Conservation (phyloP, 2,113 vertebrate species). For the Telmatochromis sp. region DNA sequence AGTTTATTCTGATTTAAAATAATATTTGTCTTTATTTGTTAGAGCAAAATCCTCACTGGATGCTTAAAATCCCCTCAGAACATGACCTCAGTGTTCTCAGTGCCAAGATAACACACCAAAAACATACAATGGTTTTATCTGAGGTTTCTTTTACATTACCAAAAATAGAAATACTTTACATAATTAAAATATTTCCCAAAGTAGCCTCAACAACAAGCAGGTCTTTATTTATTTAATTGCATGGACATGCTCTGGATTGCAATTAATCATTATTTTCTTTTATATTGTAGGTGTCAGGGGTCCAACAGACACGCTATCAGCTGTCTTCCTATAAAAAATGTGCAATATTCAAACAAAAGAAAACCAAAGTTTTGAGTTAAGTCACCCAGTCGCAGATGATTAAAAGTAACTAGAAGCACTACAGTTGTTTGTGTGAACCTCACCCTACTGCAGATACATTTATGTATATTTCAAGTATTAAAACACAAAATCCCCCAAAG, state of each 20-base stretch:
- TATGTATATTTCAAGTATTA: neutral
- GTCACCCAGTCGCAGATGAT: neutral
- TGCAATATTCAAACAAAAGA: neutral
- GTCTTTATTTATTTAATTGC: neutral
- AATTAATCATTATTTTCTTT: neutral
- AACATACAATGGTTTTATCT: neutral
- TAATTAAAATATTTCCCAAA: neutral
- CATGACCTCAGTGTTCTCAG: neutral
- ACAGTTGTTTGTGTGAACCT: neutral
- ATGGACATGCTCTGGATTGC: neutral
- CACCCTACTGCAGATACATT: neutral
- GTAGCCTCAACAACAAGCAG: neutral
- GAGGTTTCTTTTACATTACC: neutral
- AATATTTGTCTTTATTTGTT: neutral
- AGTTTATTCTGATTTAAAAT: neutral
- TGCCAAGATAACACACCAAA: neutral
- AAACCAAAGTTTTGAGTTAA: neutral
- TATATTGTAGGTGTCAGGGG: neutral
- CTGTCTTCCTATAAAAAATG: neutral
- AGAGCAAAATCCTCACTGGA: neutral
- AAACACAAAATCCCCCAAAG: neutral
- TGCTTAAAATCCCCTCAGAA: neutral
- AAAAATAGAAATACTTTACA: neutral
- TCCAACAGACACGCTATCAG: neutral
- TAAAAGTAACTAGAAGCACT: neutral